Base-by-base conservation (phyloP, 2,888 invertebrate genomes). In the Andrena bicolor region DNA sequence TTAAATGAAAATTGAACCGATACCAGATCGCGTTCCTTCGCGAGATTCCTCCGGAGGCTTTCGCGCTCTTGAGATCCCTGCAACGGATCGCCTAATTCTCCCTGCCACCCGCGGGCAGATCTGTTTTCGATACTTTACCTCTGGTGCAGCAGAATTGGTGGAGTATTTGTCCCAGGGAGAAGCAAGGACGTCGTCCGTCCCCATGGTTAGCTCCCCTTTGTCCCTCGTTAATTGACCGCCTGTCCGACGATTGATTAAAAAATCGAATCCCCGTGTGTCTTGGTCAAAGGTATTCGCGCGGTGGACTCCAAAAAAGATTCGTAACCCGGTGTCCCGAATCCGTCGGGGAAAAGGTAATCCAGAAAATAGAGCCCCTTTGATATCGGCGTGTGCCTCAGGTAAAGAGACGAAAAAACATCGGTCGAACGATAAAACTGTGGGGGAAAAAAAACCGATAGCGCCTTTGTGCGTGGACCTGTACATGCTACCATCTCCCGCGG, bases 341-440 rank as follows among this genome's bases (percentile, higher is more conserved):
- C 16, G 41, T 2, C 63, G 3, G 35, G 53, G 28, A 64, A 48
- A 77, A 61, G 61, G 80, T 68, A 72, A 81, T 76, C 66, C 76
- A 69, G 70, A 72, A 71, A 83, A 83, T 78, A 83, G 78, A 75
- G 23, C 51, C 35, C 60, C 79, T 72, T 75, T 75, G 75, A 78
- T 69, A 75, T 68, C 64, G 13, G n/a, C 48, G 30, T 20, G 71
- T 56, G 35, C 53, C 48, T 26, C 66, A 41, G 48, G 49, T 13
- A 10, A 75, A 32, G 26, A 20, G 20, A 7, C 6, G n/a, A 53
- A 48, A 70, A 76, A 80, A 61, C 4, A 13, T 74, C 70, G 73
- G 64, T 61, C 64, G 69, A 35, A 20, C 51, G 73, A 74, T 81
- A 73, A 81, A 80, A 64, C 48, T 8, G 49, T 10, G 10, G 5